Base-by-base conservation (phyloP, 2,797 vertebrate species). In the Chrysocyon brachyurus region DNA sequence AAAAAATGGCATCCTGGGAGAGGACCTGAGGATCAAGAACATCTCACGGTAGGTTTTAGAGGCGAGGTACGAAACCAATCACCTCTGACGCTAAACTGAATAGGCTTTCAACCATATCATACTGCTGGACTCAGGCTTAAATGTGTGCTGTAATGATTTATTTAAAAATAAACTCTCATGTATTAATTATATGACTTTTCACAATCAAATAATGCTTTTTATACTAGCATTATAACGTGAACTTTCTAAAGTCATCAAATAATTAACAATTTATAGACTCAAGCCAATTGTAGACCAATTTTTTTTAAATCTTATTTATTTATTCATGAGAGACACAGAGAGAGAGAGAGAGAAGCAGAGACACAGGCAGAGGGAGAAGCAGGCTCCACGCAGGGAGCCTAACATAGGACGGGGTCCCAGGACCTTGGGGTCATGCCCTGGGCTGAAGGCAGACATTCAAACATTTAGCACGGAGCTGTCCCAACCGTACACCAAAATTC, bases 141-240 rank as follows among this genome's bases (percentile, higher is more conserved):
- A n/a, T 83, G 21, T 78, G 7, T n/a, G 15, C 49, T 49, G 7
- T 3, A 33, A 91, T 91, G 31, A 94, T 52, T 86, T n/a, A 66
- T 40, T 89, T 61, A 17, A 56, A 78, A 87, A 79, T n/a, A 40
- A 91, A 96, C 1, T 6, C 12, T 87, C 2, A 31, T n/a, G 12
- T 78, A 79, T 93, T 82, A 96, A 93, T 86, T 66, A 73, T n/a
- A 83, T 68, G 52, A 77, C 2, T 61, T 95, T 68, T 66, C 75
- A 72, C 11, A 82, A 86, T 68, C 56, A 89, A 93, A 89, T 87
- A 21, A 84, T 63, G 22, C 0, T 79, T 64, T 87, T 61, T 63
- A 78, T 92, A 72, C 36, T 91, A 59, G 12, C 3, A 78, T 72
- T 88, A 94, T 92, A 87, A 91, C 85, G 36, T 84, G 36, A 88